Evolutionary conservation across 2,888 invertebrate species (phyloP).

Genomic region (Cabera pusaria): DNA sequence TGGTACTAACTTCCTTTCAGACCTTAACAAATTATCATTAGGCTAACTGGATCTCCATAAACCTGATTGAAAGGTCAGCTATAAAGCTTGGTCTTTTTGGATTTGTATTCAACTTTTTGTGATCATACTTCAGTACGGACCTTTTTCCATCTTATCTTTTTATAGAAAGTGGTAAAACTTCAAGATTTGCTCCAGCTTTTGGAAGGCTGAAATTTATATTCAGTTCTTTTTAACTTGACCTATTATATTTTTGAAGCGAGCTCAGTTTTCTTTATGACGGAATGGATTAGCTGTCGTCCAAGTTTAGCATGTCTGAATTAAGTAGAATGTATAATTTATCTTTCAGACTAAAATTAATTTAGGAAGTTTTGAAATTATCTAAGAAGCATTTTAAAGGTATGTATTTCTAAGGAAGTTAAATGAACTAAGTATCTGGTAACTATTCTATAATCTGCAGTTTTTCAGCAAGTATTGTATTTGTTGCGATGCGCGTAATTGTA

Average conservation of each 20-base stretch:
- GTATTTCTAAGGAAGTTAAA: no score
- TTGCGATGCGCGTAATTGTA: no score
- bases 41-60: constrained; percentile 8
- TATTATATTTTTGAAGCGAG: constrained; percentile 8
- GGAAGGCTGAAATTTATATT: constrained; percentile 16
- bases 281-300: constrained; percentile 1
- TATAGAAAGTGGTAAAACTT: constrained; percentile 23
- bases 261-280: constrained; percentile 1
- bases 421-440: no score
- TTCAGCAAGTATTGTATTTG: no score
- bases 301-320: neutral
- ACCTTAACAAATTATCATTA: no score
- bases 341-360: no score
- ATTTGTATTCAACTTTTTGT: constrained; percentile 24
- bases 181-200: constrained; percentile 15
- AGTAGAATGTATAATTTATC: no score
- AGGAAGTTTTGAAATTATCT: no score
- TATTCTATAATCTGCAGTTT: no score
- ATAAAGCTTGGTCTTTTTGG: constrained; percentile 15
- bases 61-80: constrained; percentile 21
- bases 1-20: no score
- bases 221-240: constrained; percentile 6
- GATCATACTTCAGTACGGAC: constrained; percentile 20
- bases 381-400: no score
- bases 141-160: constrained; percentile 23